A percentile compares a stretch with the other conserved stretches of the same genome.
Conservation (phyloP, 2,888 invertebrate genomes). For the Diarsia dahlii region DNA sequence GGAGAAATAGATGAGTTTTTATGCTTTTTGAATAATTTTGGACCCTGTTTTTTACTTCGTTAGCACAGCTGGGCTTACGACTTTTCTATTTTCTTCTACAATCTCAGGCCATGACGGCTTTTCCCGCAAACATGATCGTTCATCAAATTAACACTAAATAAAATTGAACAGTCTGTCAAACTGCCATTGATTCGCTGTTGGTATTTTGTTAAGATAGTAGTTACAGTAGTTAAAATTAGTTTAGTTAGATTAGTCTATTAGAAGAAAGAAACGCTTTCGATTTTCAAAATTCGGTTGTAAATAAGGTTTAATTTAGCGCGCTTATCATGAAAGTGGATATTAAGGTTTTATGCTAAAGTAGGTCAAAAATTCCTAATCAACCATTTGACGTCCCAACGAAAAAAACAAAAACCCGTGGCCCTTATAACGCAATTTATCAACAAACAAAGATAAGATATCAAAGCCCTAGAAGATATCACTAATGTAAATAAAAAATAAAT, state of each 20-base stretch:
- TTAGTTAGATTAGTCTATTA: neutral
- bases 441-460: slow-evolving; percentile 68
- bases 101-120: neutral
- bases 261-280: too few species aligned
- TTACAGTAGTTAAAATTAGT: neutral
- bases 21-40: neutral
- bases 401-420: slow-evolving; percentile 36
- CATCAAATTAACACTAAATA: neutral
- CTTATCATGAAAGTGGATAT: neutral
- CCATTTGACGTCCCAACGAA: slow-evolving; percentile 14
- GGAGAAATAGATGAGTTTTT: slow-evolving; percentile 7
- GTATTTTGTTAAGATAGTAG: neutral
- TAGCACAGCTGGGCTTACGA: neutral
- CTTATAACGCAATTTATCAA: slow-evolving; percentile 68
- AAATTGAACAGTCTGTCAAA: neutral
- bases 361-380: slow-evolving; percentile 8
- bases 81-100: neutral
- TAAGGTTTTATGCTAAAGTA: slow-evolving; percentile 13
- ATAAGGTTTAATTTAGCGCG: neutral
- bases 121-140: neutral
- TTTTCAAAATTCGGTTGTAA: neutral
- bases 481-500: slow-evolving; percentile 79
- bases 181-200: neutral
- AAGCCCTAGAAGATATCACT: slow-evolving; percentile 74
- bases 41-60: neutral